phyloP scores from a whole-genome alignment of 2,888 invertebrate genomes.

The Antheraea yamamai region DNA sequence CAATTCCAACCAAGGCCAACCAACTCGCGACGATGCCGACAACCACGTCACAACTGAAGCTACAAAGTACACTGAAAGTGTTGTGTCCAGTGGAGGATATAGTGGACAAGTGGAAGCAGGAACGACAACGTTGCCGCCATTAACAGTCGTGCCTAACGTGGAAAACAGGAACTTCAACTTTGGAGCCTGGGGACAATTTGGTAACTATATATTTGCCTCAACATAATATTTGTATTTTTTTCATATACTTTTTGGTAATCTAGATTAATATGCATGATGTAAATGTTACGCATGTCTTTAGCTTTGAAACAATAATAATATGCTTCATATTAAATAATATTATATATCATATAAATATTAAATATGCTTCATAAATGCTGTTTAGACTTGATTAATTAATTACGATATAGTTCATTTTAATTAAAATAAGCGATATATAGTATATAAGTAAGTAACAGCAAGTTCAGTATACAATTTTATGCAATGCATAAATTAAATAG shows the following conservation, averaged over 20 bases:
- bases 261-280: not conserved
- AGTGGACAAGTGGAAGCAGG: not conserved
- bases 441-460: no score
- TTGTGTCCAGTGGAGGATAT: not conserved
- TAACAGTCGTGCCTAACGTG: slow-evolving; percentile 1
- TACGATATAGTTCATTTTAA: no score
- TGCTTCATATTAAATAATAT: no score
- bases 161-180: slow-evolving; percentile 33
- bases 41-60: slow-evolving; percentile 14
- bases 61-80: not conserved
- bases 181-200: slow-evolving; percentile 25
- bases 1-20: not conserved
- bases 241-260: no score
- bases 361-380: no score
- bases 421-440: no score
- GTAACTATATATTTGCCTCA: slow-evolving; percentile 26
- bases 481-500: no score
- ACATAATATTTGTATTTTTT: not conserved
- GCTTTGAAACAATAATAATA: not conserved
- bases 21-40: not conserved
- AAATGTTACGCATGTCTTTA: not conserved
- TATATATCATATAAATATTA: no score
- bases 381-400: no score
- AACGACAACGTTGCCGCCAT: slow-evolving; percentile 4
- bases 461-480: no score